Base-by-base conservation (phyloP, 2,888 invertebrate species). In the Caenorhabditis becei region DNA sequence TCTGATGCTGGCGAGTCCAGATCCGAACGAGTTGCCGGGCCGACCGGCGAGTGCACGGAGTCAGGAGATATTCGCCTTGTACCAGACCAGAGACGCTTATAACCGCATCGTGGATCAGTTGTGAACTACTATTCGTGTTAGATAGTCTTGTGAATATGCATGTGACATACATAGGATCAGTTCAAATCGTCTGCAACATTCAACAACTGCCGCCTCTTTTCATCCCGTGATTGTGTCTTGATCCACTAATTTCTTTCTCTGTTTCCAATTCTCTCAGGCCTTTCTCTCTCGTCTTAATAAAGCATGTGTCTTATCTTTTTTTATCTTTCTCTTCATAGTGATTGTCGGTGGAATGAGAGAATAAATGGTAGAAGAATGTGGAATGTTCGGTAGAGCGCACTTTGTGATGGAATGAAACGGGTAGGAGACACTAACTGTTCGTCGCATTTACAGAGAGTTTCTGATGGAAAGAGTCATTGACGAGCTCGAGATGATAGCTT, bases 21-120 rank as follows among this genome's bases (percentile, higher is more conserved):
- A 82, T 62, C 84, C 70, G 61, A 80, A 71, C 71, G 81, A 72
- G 67, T 54, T 81, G 63, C 66, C 83, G 26, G 71, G 81, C 23
- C 69, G 79, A 62, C 77, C 72, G 67, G 77, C 83, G 24, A 80
- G 80, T 66, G 71, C 79, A 23, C 51, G 65, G 16, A 70, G 61
- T 28, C 67, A 70, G 32, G 85, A 85, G 67, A 80, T 78, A 35
- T 83, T 82, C 67, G 70, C 74, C 32, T 71, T 85, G 63, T 85
- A 85, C 66, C 83, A 85, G 62, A 85, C 85, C 24, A 63, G 85
- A 41, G 85, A 85, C 69, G 80, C 81, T 18, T 67, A 78, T 65
- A 83, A 83, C 75, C 77, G 84, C 56, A 72, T 85, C 58, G 78
- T 85, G 11, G 74, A 82, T 62, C 83, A 84, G 58, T 83, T 83